Percentiles rank a stretch among this genome's conserved stretches.
These are phyloP conservation scores for Penaeus indicus DNA, from an alignment of 1,140 invertebrate genomes.

Conservation along the genomic window DNA sequence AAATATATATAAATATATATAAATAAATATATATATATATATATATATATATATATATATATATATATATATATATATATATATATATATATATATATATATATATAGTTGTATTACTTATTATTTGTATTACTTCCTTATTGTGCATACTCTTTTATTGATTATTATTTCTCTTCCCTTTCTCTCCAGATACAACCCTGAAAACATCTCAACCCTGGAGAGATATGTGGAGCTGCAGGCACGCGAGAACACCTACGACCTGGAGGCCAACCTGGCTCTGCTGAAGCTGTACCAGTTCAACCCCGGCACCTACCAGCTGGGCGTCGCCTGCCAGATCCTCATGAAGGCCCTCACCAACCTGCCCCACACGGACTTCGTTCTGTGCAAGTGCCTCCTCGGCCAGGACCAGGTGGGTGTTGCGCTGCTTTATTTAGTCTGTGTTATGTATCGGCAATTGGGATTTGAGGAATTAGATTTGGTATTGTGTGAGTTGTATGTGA, in stretches of 20 bases:
- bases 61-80: no score
- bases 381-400: slow-evolving; percentile 95
- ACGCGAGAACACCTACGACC: slow-evolving; percentile 92
- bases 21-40: no score
- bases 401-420: slow-evolving; percentile 82
- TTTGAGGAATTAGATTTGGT: no score
- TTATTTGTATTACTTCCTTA: slow-evolving; percentile 24
- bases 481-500: no score
- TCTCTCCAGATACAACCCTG: slow-evolving; percentile 89
- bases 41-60: no score
- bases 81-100: no score
- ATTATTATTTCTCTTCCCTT: slow-evolving; percentile 56
- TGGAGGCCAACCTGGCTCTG: slow-evolving; percentile 96
- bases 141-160: slow-evolving; percentile 24
- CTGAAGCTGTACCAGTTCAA: slow-evolving; percentile 72
- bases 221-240: slow-evolving; percentile 94
- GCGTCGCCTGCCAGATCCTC: slow-evolving; percentile 87
- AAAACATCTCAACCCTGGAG: slow-evolving; percentile 89
- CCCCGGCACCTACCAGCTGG: slow-evolving; percentile 74
- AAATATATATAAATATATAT: no score
- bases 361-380: slow-evolving; percentile 95
- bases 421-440: background rate
- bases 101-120: background rate
- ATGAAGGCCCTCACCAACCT: slow-evolving; percentile 96
- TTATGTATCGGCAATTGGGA: no score